These are phyloP conservation scores for Daboia siamensis DNA, from an alignment of 2,113 vertebrate species.

Conservation along the genomic window DNA sequence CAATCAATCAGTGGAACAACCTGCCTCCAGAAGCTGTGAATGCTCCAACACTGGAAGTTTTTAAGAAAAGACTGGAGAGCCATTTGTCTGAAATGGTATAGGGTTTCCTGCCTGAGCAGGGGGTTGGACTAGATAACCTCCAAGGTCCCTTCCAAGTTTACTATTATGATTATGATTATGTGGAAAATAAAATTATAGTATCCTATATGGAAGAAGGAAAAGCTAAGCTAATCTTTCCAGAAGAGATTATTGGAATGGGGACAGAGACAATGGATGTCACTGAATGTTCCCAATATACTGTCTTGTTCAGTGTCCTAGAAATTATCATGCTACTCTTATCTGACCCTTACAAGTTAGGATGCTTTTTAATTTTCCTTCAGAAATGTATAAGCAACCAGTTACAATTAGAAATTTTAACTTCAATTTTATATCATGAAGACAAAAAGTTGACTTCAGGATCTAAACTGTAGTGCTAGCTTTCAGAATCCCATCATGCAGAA, in stretches of 20 bases:
- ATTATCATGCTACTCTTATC: not conserved
- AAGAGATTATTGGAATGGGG: constrained; percentile 9
- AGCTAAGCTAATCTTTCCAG: constrained; percentile 43
- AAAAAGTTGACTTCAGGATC: not conserved
- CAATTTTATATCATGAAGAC: constrained; percentile 4
- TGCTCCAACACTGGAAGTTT: too few relatives aligned
- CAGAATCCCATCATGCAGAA: not conserved
- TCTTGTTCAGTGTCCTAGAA: constrained; percentile 12
- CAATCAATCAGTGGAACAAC: too few relatives aligned
- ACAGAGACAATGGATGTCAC: constrained; percentile 13
- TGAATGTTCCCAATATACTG: not conserved
- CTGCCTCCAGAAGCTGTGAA: too few relatives aligned
- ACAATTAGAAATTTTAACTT: not conserved
- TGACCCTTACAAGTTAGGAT: not conserved
- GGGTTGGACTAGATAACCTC: too few relatives aligned
- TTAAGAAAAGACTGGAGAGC: too few relatives aligned
- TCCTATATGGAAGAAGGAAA: constrained; percentile 37
- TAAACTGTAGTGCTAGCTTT: not conserved
- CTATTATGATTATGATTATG: constrained; percentile 37
- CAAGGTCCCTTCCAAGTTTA: too few relatives aligned
- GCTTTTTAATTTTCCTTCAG: not conserved
- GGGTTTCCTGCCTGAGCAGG: too few relatives aligned
- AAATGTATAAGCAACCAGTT: constrained; percentile 7
- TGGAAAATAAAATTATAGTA: constrained; percentile 62
- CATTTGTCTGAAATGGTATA: too few relatives aligned